Evolutionary conservation across 2,888 invertebrate genomes (phyloP).

Genomic region (Cosmia trapezina): DNA sequence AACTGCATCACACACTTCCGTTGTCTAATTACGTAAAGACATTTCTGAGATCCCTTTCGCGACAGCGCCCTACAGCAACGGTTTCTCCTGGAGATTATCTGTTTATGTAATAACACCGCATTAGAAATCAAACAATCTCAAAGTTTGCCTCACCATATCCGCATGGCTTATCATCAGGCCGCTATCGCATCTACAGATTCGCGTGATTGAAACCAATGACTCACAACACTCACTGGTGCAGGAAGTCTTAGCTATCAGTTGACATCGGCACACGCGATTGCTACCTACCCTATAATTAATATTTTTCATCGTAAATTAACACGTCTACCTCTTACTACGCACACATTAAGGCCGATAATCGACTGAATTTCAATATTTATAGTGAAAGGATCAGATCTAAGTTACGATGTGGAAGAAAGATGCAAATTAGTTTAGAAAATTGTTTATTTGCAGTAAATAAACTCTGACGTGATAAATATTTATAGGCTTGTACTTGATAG

Average conservation of each 20-base stretch:
- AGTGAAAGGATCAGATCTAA: slow-evolving; percentile 61
- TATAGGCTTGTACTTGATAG: slow-evolving; percentile 52
- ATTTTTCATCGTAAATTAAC: slow-evolving; percentile 58
- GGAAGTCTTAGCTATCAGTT: slow-evolving; percentile 67
- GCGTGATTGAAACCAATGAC: slow-evolving; percentile 69
- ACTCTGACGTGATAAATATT: slow-evolving; percentile 53
- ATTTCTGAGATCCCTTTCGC: slow-evolving; percentile 43
- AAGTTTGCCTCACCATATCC: slow-evolving; percentile 57
- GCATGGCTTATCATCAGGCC: slow-evolving; percentile 61
- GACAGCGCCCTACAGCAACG: slow-evolving; percentile 46
- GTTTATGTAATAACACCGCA: slow-evolving; percentile 62
- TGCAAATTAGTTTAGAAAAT: slow-evolving; percentile 74
- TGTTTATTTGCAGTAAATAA: slow-evolving; percentile 60
- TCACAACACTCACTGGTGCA: slow-evolving; percentile 62
- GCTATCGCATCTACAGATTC: slow-evolving; percentile 66
- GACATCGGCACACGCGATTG: slow-evolving; percentile 70
- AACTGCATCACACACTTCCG: slow-evolving; percentile 27
- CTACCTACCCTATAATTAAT: slow-evolving; percentile 61
- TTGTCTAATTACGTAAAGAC: slow-evolving; percentile 53
- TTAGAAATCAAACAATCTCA: slow-evolving; percentile 63
- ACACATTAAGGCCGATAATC: slow-evolving; percentile 49
- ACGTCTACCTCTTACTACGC: slow-evolving; percentile 43
- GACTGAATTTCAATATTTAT: slow-evolving; percentile 47
- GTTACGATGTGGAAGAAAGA: slow-evolving; percentile 66
- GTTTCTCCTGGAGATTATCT: slow-evolving; percentile 60